Evolutionary conservation across 30 jellyfish, hydroid and myxozoan genomes (phyloP), one percentile per base, ranked within the genome.

Genomic region (Clytia hemisphaerica): DNA sequence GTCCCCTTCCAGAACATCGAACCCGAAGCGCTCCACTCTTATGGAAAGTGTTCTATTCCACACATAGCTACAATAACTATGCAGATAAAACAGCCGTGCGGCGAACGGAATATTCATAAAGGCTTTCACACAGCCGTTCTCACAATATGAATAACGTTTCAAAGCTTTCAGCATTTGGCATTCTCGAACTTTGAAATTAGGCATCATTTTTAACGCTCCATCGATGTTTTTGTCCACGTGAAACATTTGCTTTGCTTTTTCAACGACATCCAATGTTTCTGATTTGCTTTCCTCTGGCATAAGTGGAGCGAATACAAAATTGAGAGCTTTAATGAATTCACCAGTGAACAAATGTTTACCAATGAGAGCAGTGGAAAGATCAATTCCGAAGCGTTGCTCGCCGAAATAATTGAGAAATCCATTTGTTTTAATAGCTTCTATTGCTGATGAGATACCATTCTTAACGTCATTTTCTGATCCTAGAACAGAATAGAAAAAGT

Each of bases 391-490:
- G 32, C 95, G 40, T 44, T 83, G 95, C 9, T 33, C 29, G 10
- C 95, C 95, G 54, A 75, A 83, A 53, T 83, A 83, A 50, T 83
- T 83, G 18, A 83, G 59, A 67, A 83, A 83, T 2, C 95, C 95
- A 4, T 67, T 27, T 16, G 21, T 26, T 15, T 10, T 36, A 10
- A 82, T n/a, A n/a, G n/a, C n/a, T n/a, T n/a, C n/a, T n/a, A n/a
- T n/a, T n/a, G n/a, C n/a, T n/a, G n/a, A n/a, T n/a, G n/a, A n/a
- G n/a, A n/a, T n/a, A n/a, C n/a, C n/a, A n/a, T n/a, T n/a, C n/a
- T n/a, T n/a, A n/a, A n/a, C n/a, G n/a, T n/a, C n/a, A n/a, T n/a
- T n/a, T n/a, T n/a, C n/a, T n/a, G n/a, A n/a, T n/a, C n/a, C n/a
- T n/a, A n/a, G n/a, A n/a, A n/a, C n/a, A n/a, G n/a, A n/a, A n/a